phyloP scores from a whole-genome alignment of 2,797 vertebrate species.

The Hafferia zeledoni region DNA sequence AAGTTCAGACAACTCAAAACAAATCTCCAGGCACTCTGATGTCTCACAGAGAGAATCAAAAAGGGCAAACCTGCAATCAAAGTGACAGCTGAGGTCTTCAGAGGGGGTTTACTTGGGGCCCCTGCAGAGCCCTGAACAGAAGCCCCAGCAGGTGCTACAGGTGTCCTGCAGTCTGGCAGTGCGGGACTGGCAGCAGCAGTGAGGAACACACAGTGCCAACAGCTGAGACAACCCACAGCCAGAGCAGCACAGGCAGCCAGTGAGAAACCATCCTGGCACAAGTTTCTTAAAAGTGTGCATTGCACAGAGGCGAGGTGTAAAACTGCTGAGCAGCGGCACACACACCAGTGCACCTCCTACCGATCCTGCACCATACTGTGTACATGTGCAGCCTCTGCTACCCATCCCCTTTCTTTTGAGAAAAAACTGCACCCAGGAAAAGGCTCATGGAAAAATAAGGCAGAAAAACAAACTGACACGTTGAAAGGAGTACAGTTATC shows the following conservation, averaged over 20 bases:
- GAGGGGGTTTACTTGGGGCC: constrained; percentile 60
- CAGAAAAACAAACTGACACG: not conserved
- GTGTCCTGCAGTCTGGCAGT: not conserved
- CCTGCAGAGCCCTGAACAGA: constrained; percentile 71
- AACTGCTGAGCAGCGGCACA: accelerated
- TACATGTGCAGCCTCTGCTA: not conserved
- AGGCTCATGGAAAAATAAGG: not conserved
- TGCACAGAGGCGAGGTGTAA: accelerated
- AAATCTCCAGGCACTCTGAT: constrained; percentile 77
- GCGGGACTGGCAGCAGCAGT: not conserved
- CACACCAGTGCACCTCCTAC: not conserved
- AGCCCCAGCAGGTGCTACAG: constrained; percentile 74
- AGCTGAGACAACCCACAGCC: not conserved
- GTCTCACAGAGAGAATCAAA: constrained; percentile 78
- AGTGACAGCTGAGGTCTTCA: constrained; percentile 76
- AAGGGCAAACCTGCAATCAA: constrained; percentile 77
- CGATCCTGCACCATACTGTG: accelerated
- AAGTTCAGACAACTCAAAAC: constrained; percentile 75
- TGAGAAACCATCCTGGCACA: not conserved
- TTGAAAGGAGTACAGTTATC: not conserved
- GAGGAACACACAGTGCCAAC: not conserved
- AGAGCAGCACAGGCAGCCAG: not conserved
- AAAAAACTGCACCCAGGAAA: not conserved
- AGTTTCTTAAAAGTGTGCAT: not conserved
- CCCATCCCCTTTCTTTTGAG: not conserved